These are phyloP conservation scores for Phoeniculus purpureus DNA, from an alignment of 2,797 vertebrate species.

Conservation along the genomic window DNA sequence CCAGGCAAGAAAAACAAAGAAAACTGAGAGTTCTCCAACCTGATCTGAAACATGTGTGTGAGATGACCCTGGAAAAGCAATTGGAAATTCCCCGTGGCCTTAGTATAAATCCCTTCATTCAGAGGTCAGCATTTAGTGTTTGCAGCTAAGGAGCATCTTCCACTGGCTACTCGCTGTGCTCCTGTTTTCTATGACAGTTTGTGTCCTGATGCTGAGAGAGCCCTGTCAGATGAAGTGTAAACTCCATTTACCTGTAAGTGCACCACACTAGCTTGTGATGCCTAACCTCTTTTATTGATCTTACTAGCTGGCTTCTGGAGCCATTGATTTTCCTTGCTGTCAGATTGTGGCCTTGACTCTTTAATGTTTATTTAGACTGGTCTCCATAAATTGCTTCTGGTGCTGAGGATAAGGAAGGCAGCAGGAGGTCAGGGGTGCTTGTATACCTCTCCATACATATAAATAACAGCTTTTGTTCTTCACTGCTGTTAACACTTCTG, in stretches of 20 bases:
- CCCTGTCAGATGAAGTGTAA: slow-evolving; percentile 74
- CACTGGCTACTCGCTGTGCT: slow-evolving; percentile 40
- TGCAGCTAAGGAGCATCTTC: slow-evolving; percentile 33
- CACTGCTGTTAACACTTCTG: slow-evolving; percentile 67
- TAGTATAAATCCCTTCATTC: slow-evolving; percentile 62
- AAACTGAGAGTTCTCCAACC: slow-evolving; percentile 1
- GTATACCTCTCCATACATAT: slow-evolving; percentile 82
- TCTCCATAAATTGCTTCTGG: slow-evolving; percentile 84
- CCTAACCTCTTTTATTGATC: slow-evolving; percentile 85
- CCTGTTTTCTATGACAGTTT: slow-evolving; percentile 74
- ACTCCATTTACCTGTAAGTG: slow-evolving; percentile 78
- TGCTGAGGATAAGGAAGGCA: slow-evolving; percentile 62
- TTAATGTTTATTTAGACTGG: slow-evolving; percentile 85
- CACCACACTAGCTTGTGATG: slow-evolving; percentile 69
- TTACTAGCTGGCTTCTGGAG: slow-evolving; percentile 79
- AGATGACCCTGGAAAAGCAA: slow-evolving; percentile 58
- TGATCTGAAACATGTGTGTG: slow-evolving; percentile 35
- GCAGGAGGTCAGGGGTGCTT: slow-evolving; percentile 74
- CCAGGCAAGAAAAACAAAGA: slow-evolving; percentile 8
- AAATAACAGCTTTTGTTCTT: slow-evolving; percentile 81
- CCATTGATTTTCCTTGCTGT: slow-evolving; percentile 83
- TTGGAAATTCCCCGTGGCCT: slow-evolving; percentile 56
- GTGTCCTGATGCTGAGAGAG: slow-evolving; percentile 69
- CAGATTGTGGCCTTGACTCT: slow-evolving; percentile 82
- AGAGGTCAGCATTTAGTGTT: slow-evolving; percentile 69